Base-by-base conservation (phyloP, 2,888 invertebrate genomes). In the Sinotaia quadrata region DNA sequence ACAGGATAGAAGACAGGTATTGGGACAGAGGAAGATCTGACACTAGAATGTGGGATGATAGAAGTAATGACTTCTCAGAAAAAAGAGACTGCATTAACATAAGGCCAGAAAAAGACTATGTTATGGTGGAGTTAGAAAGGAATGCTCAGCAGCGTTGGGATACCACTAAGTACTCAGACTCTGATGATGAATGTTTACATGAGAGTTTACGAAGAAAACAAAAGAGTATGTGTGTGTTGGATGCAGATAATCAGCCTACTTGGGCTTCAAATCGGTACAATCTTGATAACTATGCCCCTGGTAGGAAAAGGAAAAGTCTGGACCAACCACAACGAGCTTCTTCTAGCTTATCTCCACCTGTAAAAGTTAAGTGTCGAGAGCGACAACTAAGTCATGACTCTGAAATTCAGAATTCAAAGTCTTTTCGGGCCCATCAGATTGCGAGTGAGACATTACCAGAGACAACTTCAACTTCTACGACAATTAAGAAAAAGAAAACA, bases 181-280 rank as follows among this genome's bases (percentile, higher is more conserved):
- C 65, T 56, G 65, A 65, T 56, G 65, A 65, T 4, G 56, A 65
- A 15, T 54, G 37, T 10, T 47, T 65, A 18, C 65, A 65, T 56
- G 65, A 65, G 21, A 56, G 41, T 31, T 44, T 65, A 0, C 52
- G 56, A 1, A 56, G 37, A 33, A 65, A 65, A 29, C 63, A 65
- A 15, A 29, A 24, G n/a, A 4, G 7, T 5, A 12, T 18, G 15
- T n/a, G 27, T 12, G 49, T 24, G 3, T 34, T 34, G 7, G 31
- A 27, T 2, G 44, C 41, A 18, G 65, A 44, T 15, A 33, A 56
- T 41, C 36, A 54, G n/a, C 8, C 44, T 7, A 21, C 41, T 1
- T 65, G 65, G 65, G 36, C 36, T 33, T n/a, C 65, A 33, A 56
- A 65, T 24, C 21, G 18, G 18, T 54, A 29, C 31, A 54, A 24